Percentiles rank a stretch among this genome's conserved stretches.
phyloP scores from a whole-genome alignment of 1,140 invertebrate genomes.

The Lethocerus indicus region DNA sequence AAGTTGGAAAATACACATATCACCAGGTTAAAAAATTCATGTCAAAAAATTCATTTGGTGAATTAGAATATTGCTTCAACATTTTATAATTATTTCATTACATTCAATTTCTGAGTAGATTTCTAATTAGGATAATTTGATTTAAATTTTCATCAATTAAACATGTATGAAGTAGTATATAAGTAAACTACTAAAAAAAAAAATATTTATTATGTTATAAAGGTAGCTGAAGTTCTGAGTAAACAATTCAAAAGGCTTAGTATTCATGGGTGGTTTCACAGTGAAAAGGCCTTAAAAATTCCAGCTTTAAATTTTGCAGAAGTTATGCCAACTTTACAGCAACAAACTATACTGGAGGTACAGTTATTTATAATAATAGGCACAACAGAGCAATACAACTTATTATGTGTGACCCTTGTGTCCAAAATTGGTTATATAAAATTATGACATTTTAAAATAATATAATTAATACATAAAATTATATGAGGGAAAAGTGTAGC shows the following conservation, averaged over 20 bases:
- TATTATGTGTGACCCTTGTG: too few species aligned
- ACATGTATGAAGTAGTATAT: too few species aligned
- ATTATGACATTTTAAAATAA: too few species aligned
- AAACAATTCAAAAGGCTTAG: conserved; percentile 11
- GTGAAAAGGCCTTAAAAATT: conserved; percentile 2
- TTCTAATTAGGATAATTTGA: neutral
- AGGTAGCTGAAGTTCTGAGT: conserved; percentile 17
- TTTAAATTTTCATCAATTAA: neutral
- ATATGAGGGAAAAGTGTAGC: too few species aligned
- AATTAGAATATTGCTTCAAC: neutral
- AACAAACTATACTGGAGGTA: conserved; percentile 3
- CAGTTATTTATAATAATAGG: too few species aligned
- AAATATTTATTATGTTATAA: conserved; percentile 1
- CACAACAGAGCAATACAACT: too few species aligned
- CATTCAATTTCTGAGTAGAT: neutral
- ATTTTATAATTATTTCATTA: neutral
- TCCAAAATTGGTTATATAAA: too few species aligned
- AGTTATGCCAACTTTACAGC: neutral
- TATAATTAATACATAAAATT: too few species aligned
- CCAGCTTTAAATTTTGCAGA: conserved; percentile 3
- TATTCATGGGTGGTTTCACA: conserved; percentile 20
- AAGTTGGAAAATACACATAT: conserved; percentile 17
- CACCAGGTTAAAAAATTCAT: conserved; percentile 20
- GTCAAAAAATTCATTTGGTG: neutral
- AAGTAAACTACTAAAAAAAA: neutral